Conservation (phyloP, 2,888 invertebrate species). For the Epinotia ramella region DNA sequence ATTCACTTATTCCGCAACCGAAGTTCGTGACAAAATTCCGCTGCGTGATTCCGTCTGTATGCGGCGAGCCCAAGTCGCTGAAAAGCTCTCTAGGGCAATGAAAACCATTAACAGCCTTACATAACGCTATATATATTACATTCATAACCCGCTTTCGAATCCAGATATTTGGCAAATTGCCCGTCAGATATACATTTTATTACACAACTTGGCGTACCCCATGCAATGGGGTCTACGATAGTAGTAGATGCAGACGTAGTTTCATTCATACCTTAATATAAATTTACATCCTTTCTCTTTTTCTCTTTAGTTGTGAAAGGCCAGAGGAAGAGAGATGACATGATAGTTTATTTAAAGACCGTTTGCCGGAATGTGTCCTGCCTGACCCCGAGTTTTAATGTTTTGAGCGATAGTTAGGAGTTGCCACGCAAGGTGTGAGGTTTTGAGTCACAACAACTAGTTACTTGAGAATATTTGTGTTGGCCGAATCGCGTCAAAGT, state of each 20-base stretch:
- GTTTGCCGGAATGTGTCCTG: not conserved
- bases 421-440: not conserved
- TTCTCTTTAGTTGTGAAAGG: not conserved
- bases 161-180: constrained; percentile 44
- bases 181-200: constrained; percentile 43
- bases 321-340: not conserved
- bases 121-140: constrained; percentile 8
- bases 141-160: constrained; percentile 10
- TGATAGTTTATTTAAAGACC: not conserved
- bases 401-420: not conserved
- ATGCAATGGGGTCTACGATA: constrained; percentile 31
- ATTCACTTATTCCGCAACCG: too few relatives aligned
- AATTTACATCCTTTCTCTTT: not conserved
- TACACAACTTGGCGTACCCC: constrained; percentile 36
- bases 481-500: too few relatives aligned
- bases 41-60: too few relatives aligned
- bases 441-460: not conserved
- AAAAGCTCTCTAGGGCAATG: not conserved
- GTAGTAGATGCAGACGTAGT: constrained; percentile 23
- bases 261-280: not conserved
- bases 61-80: not conserved
- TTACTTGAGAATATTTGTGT: too few relatives aligned
- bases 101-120: constrained; percentile 2
- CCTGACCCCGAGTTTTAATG: not conserved
- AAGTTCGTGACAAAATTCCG: too few relatives aligned